Conservation (phyloP, 2,113 vertebrate genomes). For the Regulus satrapa region DNA sequence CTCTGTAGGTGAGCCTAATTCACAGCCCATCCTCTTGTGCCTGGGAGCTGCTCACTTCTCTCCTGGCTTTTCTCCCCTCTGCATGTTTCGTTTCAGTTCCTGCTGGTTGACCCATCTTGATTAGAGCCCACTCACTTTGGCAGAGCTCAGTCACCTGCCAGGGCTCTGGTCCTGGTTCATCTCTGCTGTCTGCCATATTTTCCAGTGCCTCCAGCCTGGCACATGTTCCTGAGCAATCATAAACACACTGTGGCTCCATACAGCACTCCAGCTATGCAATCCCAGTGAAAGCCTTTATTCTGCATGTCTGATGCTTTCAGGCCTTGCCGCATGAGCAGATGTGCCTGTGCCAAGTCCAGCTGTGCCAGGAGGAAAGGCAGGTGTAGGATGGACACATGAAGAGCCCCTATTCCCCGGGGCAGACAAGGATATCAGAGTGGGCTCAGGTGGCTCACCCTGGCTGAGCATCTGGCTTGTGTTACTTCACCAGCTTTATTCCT, state of each 20-base stretch:
- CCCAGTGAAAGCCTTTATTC: background rate
- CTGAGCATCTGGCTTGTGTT: background rate
- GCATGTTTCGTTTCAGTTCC: background rate
- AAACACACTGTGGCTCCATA: rapidly evolving
- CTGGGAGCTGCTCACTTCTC: background rate
- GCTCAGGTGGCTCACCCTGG: background rate
- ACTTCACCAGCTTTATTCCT: background rate
- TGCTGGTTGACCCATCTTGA: background rate
- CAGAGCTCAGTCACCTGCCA: background rate
- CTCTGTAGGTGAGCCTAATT: background rate
- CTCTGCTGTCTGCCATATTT: background rate
- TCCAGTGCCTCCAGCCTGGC: background rate
- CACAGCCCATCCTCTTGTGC: background rate
- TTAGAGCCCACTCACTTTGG: rapidly evolving
- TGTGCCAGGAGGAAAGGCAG: background rate
- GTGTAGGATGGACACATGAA: background rate
- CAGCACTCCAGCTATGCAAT: background rate
- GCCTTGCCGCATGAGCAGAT: background rate
- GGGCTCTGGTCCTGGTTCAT: background rate
- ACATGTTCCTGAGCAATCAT: background rate
- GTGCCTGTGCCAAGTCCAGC: background rate
- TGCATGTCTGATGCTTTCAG: background rate
- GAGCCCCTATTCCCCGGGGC: rapidly evolving
- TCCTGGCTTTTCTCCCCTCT: background rate
- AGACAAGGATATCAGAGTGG: background rate